Evolutionary conservation across 2,797 vertebrate species (phyloP), one percentile per base, ranked within the genome.

Genomic region (Alectoris magna): DNA sequence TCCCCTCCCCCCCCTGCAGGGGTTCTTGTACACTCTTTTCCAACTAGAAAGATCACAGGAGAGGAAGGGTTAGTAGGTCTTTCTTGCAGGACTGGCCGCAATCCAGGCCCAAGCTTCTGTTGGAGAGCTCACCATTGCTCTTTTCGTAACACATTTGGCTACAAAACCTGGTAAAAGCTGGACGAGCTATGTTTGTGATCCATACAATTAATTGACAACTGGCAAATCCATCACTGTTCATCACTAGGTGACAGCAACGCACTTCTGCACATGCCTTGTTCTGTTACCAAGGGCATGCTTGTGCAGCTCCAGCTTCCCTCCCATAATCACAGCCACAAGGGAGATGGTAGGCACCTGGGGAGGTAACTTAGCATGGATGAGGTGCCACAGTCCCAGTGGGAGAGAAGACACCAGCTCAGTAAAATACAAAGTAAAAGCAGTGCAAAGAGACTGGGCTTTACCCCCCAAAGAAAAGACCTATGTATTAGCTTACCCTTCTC

Each of bases 231-330:
- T 82, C 84, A 66, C 55, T 87, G 90, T 39, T 94, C 94, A 96
- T 96, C 96, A 91, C 84, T 94, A 91, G 90, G 90, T 90, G 95
- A 96, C 94, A 96, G 93, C 90, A 96, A 90, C 64, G 91, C 86
- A 74, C 84, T 94, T 93, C 91, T 58, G 60, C 68, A 84, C 49
- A 8, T 26, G 49, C 77, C 84, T 62, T 58, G 38, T 51, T 31
- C 80, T 38, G 13, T 5, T 44, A 3, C 56, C 53, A 60, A 84
- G 89, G 86, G 62, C 80, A 68, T 1, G 74, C 39, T 56, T 21
- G 1, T 5, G 26, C 8, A 29, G 26, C 13, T 68, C 27, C 38
- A 1, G 1, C 26, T 44, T 41, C 36, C 31, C 64, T 67, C 36
- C 29, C 8, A 22, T 22, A 13, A 77, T 22, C 70, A 43, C 46